Base-by-base conservation (phyloP, 2,888 invertebrate species). In the Leucoma salicis region DNA sequence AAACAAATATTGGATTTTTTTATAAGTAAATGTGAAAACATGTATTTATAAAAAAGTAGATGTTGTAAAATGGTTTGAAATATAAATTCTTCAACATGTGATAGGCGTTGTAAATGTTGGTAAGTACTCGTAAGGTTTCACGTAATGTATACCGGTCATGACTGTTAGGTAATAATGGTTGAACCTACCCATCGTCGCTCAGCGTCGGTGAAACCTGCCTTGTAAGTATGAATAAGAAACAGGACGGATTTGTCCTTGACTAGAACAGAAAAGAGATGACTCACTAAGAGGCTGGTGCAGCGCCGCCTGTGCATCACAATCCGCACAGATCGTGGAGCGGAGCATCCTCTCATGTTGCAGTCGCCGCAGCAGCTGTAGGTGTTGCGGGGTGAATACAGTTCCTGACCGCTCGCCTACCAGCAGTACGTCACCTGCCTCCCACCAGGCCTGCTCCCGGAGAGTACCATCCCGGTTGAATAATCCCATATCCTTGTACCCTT, bases 401-500 rank as follows among this genome's bases (percentile, higher is more conserved):
- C 90, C 90, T 47, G 88, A 86, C 45, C 83, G 78, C 57, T 91
- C 91, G 51, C 92, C 91, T 31, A 92, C 87, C 69, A 90, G 74
- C 58, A 90, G 66, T 60, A 92, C 92, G 55, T 92, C 92, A 4
- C 92, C 92, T 0, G 92, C 82, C 42, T 92, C 91, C 87, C 88
- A 87, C 82, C 88, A 87, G 1, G 90, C 89, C 66, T 91, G 91
- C 70, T 92, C 92, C 12, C 91, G 90, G 57, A 92, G 69, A 28
- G 90, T 90, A 6, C 89, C 90, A 38, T 86, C 88, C 39, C 91
- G 90, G 63, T 92, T 91, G 58, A 93, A 90, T 46, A 91, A 78
- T 57, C 95, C 95, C 90, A 94, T 91, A 73, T 97, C 97, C 82
- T 97, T 97, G 87, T 97, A 97, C 7, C 96, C 97, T 74, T 97